A percentile compares a stretch with the other conserved stretches of the same genome.
Conservation (phyloP, 2,888 invertebrate genomes). For the Cantharis rustica region DNA sequence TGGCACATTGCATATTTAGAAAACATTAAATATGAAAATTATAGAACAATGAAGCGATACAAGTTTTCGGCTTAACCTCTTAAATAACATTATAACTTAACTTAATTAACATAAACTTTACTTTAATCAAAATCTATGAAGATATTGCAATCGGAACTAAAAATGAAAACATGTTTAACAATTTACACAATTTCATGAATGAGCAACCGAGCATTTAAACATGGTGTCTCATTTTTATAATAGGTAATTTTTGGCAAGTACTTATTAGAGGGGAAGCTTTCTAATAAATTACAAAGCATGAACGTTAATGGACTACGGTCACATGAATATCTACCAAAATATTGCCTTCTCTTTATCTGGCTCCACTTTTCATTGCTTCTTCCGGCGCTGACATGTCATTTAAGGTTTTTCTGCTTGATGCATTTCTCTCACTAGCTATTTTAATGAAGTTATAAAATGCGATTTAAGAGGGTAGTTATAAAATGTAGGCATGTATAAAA, state of each 20-base stretch:
- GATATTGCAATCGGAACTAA: neutral
- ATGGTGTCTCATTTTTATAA: neutral
- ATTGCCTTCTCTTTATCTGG: slow-evolving; percentile 33
- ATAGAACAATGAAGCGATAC: too few relatives aligned
- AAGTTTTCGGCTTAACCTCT: too few relatives aligned
- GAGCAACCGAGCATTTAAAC: neutral
- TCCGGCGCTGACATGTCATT: slow-evolving; percentile 28
- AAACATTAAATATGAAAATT: too few relatives aligned
- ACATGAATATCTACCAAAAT: slow-evolving; percentile 34
- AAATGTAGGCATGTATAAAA: too few relatives aligned
- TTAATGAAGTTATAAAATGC: neutral
- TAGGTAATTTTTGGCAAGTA: neutral
- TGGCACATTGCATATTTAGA: neutral
- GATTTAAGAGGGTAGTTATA: neutral
- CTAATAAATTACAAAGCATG: slow-evolving; percentile 10
- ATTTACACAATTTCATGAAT: neutral
- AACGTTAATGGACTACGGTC: slow-evolving; percentile 35
- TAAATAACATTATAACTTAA: neutral
- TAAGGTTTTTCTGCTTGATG: slow-evolving; percentile 15
- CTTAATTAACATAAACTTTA: neutral
- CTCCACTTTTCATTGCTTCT: slow-evolving; percentile 24
- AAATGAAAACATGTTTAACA: neutral
- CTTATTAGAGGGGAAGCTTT: neutral
- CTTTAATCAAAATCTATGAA: neutral
- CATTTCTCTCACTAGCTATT: neutral